These are phyloP conservation scores for Calephelis perditalis DNA, from an alignment of 2,888 invertebrate species.

Conservation along the genomic window DNA sequence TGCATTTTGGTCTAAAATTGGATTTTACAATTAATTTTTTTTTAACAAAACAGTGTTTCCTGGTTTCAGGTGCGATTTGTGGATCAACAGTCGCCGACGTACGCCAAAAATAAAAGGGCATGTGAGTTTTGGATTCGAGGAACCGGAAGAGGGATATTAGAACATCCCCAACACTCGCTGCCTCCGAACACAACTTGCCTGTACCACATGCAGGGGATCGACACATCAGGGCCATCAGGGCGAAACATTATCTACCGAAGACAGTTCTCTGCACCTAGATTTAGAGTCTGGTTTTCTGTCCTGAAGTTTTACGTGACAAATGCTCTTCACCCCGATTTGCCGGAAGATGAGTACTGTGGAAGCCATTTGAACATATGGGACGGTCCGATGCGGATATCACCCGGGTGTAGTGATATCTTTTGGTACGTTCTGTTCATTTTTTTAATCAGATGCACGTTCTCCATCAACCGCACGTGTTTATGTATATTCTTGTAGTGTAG, in stretches of 20 bases:
- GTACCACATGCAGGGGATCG: constrained; percentile 86
- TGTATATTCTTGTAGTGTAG: too few species aligned
- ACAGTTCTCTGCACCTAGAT: constrained; percentile 82
- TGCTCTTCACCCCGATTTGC: constrained; percentile 80
- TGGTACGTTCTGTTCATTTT: constrained; percentile 77
- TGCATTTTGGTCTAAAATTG: too few species aligned
- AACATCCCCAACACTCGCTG: constrained; percentile 90
- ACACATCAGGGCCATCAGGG: constrained; percentile 78
- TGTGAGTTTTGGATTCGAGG: constrained; percentile 93
- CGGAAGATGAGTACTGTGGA: constrained; percentile 86
- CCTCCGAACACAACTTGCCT: constrained; percentile 93
- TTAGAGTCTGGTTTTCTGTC: constrained; percentile 91
- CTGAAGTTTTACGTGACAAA: constrained; percentile 90
- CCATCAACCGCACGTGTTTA: too few species aligned
- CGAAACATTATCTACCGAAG: constrained; percentile 74
- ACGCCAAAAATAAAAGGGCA: constrained; percentile 88
- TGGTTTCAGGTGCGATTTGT: constrained; percentile 87
- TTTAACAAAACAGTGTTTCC: constrained; percentile 41
- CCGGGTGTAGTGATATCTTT: constrained; percentile 87
- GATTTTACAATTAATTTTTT: too few species aligned
- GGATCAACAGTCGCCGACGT: constrained; percentile 89
- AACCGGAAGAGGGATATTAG: constrained; percentile 86
- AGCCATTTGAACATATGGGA: constrained; percentile 93
- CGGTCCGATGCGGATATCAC: constrained; percentile 86
- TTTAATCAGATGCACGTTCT: not conserved